Base-by-base conservation (phyloP, 2,113 vertebrate species). In the Riparia riparia region DNA sequence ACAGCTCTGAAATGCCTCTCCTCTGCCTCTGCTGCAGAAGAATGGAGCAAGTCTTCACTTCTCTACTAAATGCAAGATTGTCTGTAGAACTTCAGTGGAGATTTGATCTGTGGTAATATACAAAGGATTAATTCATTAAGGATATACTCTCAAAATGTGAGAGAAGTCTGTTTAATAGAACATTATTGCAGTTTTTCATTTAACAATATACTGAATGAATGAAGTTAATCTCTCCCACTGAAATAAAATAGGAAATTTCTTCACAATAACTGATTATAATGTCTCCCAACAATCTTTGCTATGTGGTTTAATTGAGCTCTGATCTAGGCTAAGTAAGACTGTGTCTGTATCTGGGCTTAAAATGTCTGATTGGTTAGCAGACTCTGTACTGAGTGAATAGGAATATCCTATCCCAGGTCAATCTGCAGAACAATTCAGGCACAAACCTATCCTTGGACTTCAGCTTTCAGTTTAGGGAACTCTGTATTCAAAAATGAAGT, bases 111-210 rank as follows among this genome's bases (percentile, higher is more conserved):
- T 24, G n/a, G 24, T 47, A 49, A 65, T 12, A 56, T 25, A 6
- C 9, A 88, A 28, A 53, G 50, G 18, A 34, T 72, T 81, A 86
- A 58, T 94, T 83, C 18, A 50, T 78, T 65, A 87, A 77, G 49
- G 29, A 10, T n/a, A n/a, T 19, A 20, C 41, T 76, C 54, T 82
- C 58, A 54, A 65, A 83, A 82, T 72, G 69, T 45, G 42, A 57
- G 79, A 93, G 76, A 92, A 93, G 65, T 83, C 74, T 37, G 21
- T 86, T 96, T 65, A 91, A 88, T 89, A n/a, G 25, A 91, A 70
- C 86, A 72, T 83, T 82, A 66, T 12, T 87, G 58, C n/a, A 53
- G 29, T 49, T 97, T 92, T 96, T 96, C 41, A 58, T 96, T 86
- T 96, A 72, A 73, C 39, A 61, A 7, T 74, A 20, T 70, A 54